Conservation (phyloP, 1,140 invertebrate genomes). For the Bactericera cockerelli region DNA sequence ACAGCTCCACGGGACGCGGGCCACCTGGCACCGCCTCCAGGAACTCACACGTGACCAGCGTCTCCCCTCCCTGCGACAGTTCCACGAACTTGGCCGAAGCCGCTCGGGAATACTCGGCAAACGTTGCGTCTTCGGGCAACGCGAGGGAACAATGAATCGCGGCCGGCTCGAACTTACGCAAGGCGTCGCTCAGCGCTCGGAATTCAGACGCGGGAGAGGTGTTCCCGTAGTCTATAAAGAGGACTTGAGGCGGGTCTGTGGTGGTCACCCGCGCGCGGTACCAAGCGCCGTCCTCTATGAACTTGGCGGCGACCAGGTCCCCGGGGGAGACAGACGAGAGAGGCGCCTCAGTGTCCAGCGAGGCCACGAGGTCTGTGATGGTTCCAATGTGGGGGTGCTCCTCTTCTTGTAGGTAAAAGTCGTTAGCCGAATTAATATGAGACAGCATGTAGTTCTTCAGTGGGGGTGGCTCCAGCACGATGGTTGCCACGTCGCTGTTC, state of each 20-base stretch:
- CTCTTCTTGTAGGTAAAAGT: conserved; percentile 50
- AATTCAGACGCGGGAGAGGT: conserved; percentile 26
- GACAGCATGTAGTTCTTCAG: conserved; percentile 29
- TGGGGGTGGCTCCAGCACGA: not conserved
- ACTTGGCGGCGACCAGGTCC: conserved; percentile 3
- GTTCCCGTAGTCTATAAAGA: conserved; percentile 44
- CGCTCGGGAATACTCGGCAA: conserved; percentile 26
- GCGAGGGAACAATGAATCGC: conserved; percentile 29
- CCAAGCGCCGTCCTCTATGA: conserved; percentile 6
- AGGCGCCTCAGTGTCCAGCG: not conserved
- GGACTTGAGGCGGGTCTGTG: conserved; percentile 33
- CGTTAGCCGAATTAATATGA: conserved; percentile 37
- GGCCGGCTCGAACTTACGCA: conserved; percentile 26
- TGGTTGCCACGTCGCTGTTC: too few species aligned
- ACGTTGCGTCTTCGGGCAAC: too few species aligned
- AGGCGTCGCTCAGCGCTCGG: conserved; percentile 28
- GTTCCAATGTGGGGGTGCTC: conserved; percentile 37
- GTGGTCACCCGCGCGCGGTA: conserved; percentile 30
- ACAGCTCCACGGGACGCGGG: conserved; percentile 7
- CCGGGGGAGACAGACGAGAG: not conserved
- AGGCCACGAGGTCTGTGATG: conserved; percentile 33
- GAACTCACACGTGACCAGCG: conserved; percentile 14
- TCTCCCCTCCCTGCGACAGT: conserved; percentile 27
- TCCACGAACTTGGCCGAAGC: conserved; percentile 25
- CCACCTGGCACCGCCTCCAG: not conserved